phyloP scores from a whole-genome alignment of 2,888 invertebrate species.

The Cylindroiulus punctatus region DNA sequence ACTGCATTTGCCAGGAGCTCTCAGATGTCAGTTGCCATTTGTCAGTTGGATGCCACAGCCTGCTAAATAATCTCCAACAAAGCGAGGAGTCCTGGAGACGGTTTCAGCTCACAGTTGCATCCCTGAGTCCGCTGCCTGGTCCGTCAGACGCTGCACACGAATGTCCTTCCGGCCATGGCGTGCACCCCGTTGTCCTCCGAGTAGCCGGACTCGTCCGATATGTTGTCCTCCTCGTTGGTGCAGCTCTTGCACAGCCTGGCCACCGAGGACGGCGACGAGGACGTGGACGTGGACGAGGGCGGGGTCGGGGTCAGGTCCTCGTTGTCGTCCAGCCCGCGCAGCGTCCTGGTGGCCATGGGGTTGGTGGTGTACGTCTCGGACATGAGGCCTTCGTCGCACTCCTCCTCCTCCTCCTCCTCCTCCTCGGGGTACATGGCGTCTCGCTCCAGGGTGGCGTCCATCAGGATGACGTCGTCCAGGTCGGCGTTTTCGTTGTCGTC shows the following conservation, averaged over 20 bases:
- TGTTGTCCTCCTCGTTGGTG: conserved; percentile 73
- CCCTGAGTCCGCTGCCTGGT: neutral
- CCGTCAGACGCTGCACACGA: neutral
- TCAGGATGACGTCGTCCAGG: conserved; percentile 35
- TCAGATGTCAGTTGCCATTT: too few relatives aligned
- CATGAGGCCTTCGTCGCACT: conserved; percentile 49
- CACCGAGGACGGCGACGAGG: conserved; percentile 34
- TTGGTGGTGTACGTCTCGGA: conserved; percentile 7
- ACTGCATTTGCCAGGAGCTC: too few relatives aligned
- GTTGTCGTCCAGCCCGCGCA: neutral
- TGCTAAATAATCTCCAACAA: too few relatives aligned
- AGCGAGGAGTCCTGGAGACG: too few relatives aligned
- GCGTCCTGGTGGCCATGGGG: conserved; percentile 1
- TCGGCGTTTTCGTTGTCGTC: conserved; percentile 56
- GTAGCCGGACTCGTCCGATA: conserved; percentile 91
- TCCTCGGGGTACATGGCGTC: conserved; percentile 48
- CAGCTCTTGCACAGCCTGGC: neutral
- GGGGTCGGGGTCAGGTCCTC: conserved; percentile 49
- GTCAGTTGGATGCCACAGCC: too few relatives aligned
- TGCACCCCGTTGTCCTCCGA: conserved; percentile 72
- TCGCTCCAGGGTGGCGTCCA: neutral
- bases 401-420: conserved; percentile 49
- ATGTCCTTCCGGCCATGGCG: neutral
- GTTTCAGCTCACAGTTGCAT: too few relatives aligned
- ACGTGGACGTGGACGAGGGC: conserved; percentile 44